These are phyloP conservation scores for Mesochorus sp. DNA, from an alignment of 2,888 invertebrate genomes.

Conservation along the genomic window DNA sequence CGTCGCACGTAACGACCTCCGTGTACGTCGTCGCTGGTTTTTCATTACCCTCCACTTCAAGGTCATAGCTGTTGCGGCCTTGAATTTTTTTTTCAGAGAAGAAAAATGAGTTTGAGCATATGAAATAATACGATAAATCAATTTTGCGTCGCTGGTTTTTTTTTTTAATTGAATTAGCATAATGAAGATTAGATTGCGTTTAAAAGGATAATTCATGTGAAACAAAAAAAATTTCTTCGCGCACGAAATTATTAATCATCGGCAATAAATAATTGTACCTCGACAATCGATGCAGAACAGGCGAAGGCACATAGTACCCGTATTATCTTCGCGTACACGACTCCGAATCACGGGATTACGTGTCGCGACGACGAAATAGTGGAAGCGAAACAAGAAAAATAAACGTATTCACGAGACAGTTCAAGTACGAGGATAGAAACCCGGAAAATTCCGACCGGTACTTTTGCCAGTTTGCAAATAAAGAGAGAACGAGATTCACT, in stretches of 20 bases:
- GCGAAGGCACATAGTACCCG: conserved; percentile 83
- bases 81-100: conserved; percentile 46
- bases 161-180: too few relatives aligned
- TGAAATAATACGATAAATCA: too few relatives aligned
- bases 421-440: neutral
- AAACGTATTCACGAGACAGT: neutral
- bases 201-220: too few relatives aligned
- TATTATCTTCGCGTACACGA: conserved; percentile 47
- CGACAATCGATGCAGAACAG: conserved; percentile 84
- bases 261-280: conserved; percentile 78
- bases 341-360: conserved; percentile 57
- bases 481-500: conserved; percentile 42
- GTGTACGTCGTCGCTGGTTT: conserved; percentile 73
- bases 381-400: neutral
- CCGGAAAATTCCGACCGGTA: conserved; percentile 33
- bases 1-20: conserved; percentile 70
- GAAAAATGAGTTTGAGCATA: neutral
- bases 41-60: conserved; percentile 75
- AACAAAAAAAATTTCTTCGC: neutral
- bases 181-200: too few relatives aligned
- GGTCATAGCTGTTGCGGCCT: conserved; percentile 79
- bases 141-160: too few relatives aligned
- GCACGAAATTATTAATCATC: neutral
- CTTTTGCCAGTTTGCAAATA: conserved; percentile 21
- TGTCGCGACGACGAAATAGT: conserved; percentile 41